Conservation (phyloP, 2,797 vertebrate species). For the Clamator glandarius region DNA sequence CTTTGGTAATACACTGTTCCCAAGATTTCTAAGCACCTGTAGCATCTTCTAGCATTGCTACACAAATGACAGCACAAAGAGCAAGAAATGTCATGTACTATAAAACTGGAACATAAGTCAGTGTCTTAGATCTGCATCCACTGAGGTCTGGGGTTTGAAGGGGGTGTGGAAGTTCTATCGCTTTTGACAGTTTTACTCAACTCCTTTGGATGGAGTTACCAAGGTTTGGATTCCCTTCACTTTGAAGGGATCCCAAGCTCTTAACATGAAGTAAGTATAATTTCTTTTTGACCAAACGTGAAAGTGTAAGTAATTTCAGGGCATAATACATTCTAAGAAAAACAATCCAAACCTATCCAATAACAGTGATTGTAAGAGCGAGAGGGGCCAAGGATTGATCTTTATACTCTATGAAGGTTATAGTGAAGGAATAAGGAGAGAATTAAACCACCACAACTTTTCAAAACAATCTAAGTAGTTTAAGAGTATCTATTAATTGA, state of each 20-base stretch:
- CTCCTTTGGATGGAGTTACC: not conserved
- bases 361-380: not conserved
- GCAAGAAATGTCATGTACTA: rapidly evolving
- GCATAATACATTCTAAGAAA: not conserved
- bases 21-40: not conserved
- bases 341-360: not conserved
- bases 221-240: not conserved
- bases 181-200: not conserved
- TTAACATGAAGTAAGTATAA: not conserved
- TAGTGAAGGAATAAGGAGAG: not conserved
- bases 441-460: not conserved
- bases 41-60: not conserved
- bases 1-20: not conserved
- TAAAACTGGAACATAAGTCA: not conserved
- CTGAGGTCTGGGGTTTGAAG: not conserved
- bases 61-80: not conserved
- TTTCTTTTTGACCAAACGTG: not conserved
- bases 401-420: not conserved
- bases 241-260: not conserved
- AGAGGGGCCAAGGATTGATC: not conserved
- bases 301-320: not conserved
- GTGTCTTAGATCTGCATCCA: not conserved
- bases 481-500: not conserved
- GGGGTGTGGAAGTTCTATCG: not conserved
- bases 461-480: not conserved